Evolutionary conservation across 2,888 invertebrate species (phyloP).

Genomic region (Drosophila macrospina): DNA sequence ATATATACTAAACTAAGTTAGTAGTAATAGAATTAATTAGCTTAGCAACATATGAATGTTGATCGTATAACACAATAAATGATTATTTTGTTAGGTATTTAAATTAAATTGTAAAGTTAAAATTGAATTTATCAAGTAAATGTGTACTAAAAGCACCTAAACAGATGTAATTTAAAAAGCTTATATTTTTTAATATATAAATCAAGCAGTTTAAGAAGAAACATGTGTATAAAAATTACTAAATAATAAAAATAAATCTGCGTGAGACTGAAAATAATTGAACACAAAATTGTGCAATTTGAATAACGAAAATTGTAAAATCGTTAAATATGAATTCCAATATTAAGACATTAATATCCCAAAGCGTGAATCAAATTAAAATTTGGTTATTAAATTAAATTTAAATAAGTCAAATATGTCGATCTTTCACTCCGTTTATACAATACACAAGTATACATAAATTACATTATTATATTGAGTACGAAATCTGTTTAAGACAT

Average conservation of each 20-base stretch:
- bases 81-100: slow-evolving; percentile 71
- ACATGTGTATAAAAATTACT: slow-evolving; percentile 44
- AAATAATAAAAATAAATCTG: slow-evolving; percentile 56
- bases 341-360: slow-evolving; percentile 44
- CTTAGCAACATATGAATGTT: slow-evolving; percentile 60
- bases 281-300: slow-evolving; percentile 65
- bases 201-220: slow-evolving; percentile 46
- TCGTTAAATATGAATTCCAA: slow-evolving; percentile 40
- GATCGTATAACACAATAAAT: slow-evolving; percentile 48
- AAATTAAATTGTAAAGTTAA: slow-evolving; percentile 68
- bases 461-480: slow-evolving; percentile 16
- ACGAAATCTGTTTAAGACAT: slow-evolving; percentile 17
- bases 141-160: slow-evolving; percentile 64
- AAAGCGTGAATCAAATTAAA: slow-evolving; percentile 54
- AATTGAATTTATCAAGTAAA: slow-evolving; percentile 76
- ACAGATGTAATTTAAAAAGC: slow-evolving; percentile 61
- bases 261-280: slow-evolving; percentile 73
- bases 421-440: slow-evolving; percentile 49
- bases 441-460: slow-evolving; percentile 34
- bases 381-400: slow-evolving; percentile 38
- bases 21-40: slow-evolving; percentile 65
- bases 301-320: slow-evolving; percentile 46
- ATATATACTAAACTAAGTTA: slow-evolving; percentile 58
- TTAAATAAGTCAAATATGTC: slow-evolving; percentile 11
- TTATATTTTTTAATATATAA: slow-evolving; percentile 69